These are phyloP conservation scores for Threskiornis aethiopicus DNA, from an alignment of 2,797 vertebrate genomes.

Conservation along the genomic window DNA sequence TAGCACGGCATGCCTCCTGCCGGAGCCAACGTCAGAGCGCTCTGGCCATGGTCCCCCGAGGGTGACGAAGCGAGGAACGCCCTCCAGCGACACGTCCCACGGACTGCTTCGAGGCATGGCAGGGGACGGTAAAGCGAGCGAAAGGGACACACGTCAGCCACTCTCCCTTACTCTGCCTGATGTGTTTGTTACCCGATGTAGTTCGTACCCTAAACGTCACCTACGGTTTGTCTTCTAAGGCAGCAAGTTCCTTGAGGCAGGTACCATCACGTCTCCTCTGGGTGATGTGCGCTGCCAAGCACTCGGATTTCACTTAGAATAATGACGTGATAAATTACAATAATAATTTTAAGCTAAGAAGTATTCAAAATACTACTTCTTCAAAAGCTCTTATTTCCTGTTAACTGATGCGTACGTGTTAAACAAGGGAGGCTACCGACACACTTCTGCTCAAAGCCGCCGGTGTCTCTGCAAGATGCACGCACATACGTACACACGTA, in stretches of 20 bases:
- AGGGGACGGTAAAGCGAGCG: neutral
- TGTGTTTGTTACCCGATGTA: neutral
- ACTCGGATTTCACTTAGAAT: neutral
- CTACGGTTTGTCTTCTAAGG: neutral
- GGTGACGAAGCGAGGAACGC: neutral
- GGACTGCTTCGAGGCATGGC: neutral
- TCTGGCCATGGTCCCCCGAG: neutral
- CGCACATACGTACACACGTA: accelerated
- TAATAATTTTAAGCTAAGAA: neutral
- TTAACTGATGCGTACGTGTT: accelerated
- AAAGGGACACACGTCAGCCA: neutral
- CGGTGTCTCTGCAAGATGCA: neutral
- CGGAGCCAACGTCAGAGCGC: accelerated
- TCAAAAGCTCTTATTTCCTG: neutral
- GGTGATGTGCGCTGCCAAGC: neutral
- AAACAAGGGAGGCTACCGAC: neutral
- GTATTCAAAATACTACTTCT: neutral
- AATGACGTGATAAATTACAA: neutral
- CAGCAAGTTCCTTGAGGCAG: neutral
- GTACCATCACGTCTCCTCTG: neutral
- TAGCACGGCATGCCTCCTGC: neutral
- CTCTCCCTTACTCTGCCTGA: neutral
- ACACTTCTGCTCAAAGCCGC: neutral
- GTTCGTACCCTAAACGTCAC: neutral
- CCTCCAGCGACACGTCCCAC: accelerated